phyloP scores from a whole-genome alignment of 2,113 vertebrate species.

The Brachypodius melanocephalos region DNA sequence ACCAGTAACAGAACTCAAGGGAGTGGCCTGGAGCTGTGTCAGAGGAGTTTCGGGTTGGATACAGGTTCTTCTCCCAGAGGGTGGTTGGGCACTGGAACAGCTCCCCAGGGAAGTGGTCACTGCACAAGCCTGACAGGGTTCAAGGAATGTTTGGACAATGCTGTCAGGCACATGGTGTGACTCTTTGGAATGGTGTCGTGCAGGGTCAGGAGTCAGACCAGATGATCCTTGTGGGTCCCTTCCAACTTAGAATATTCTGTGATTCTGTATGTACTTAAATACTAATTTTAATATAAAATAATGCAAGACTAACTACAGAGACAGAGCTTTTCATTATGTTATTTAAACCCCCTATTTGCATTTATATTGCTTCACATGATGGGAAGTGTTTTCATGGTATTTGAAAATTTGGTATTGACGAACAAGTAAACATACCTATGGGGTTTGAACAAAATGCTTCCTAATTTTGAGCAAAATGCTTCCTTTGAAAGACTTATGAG shows the following conservation, averaged over 20 bases:
- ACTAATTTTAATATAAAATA: slow-evolving; percentile 31
- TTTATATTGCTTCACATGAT: slow-evolving; percentile 41
- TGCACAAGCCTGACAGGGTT: background rate
- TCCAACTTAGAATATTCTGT: background rate
- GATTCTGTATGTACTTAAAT: background rate
- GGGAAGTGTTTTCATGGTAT: slow-evolving; percentile 2
- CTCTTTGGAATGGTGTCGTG: background rate
- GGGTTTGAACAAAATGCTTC: background rate
- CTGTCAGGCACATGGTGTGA: background rate
- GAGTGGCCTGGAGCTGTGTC: background rate
- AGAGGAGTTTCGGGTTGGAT: background rate
- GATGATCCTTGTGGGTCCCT: background rate
- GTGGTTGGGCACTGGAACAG: background rate
- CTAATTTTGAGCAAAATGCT: background rate
- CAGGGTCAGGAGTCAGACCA: background rate
- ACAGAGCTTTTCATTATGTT: slow-evolving; percentile 19
- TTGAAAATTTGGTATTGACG: slow-evolving; percentile 8
- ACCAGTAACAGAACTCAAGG: background rate
- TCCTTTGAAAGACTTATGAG: background rate
- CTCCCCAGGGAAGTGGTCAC: background rate
- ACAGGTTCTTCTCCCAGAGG: background rate
- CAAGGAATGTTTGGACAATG: background rate
- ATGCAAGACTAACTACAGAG: background rate
- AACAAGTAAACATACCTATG: slow-evolving; percentile 13
- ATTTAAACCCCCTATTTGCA: slow-evolving; percentile 24